Evolutionary conservation across 2,888 invertebrate genomes (phyloP), one percentile per base, ranked within the genome.

Genomic region (Athrips mouffetella): DNA sequence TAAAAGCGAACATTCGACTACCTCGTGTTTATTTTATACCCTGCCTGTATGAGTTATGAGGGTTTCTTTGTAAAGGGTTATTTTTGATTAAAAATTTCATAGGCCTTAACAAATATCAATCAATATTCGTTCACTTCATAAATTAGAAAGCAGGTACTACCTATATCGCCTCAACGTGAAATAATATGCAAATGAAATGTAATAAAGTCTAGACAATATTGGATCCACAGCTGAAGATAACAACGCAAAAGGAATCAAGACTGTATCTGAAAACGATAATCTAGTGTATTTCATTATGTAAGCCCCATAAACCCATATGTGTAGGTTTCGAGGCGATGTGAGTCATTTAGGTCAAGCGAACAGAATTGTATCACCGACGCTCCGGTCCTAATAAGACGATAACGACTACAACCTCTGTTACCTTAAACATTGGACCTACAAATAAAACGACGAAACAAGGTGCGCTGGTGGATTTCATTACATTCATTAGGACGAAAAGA

Each of bases 21-120:
- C 47, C 31, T 52, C 54, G 52, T 48, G 51, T 54, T 59, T 60
- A 61, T 55, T 64, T 59, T 62, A 60, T 61, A 62, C 52, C 55
- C 50, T 47, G 35, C 33, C 39, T 47, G 49, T 54, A 46, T 53
- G 57, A 57, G 37, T 41, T 25, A 48, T 18, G 39, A 45, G 25
- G 41, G 23, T 27, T n/a, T n/a, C n/a, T n/a, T n/a, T n/a, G n/a
- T n/a, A n/a, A n/a, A n/a, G n/a, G n/a, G n/a, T n/a, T n/a, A n/a
- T n/a, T n/a, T n/a, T n/a, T n/a, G n/a, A n/a, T n/a, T n/a, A n/a
- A n/a, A n/a, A n/a, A n/a, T n/a, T n/a, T n/a, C n/a, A n/a, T n/a
- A n/a, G n/a, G n/a, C n/a, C n/a, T n/a, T n/a, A n/a, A n/a, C n/a
- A n/a, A n/a, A n/a, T n/a, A n/a, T n/a, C n/a, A n/a, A n/a, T n/a